Evolutionary conservation across 2,113 vertebrate species (phyloP).

Genomic region (Triplophysa tibetana): DNA sequence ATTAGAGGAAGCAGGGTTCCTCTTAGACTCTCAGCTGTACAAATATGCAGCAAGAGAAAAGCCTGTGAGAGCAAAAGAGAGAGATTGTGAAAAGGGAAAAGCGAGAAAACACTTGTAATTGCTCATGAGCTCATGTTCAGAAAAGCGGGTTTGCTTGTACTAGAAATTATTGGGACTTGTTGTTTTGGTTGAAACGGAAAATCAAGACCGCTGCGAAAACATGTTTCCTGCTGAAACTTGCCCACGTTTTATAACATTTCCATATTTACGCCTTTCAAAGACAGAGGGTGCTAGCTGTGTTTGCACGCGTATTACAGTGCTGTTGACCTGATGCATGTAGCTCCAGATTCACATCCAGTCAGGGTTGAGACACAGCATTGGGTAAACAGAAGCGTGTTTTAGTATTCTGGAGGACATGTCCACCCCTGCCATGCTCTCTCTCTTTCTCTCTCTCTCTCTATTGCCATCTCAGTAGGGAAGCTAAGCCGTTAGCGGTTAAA

Average conservation of each 20-base stretch:
- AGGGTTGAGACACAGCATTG: background rate
- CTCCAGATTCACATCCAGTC: conserved; percentile 14
- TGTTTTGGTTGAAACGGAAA: conserved; percentile 20
- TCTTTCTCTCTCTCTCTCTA: conserved; percentile 10
- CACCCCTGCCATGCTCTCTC: background rate
- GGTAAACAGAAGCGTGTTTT: conserved; percentile 7
- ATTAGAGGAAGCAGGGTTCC: conserved; percentile 20
- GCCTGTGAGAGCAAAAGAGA: conserved; percentile 33
- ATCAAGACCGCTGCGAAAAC: background rate
- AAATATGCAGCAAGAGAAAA: conserved; percentile 32
- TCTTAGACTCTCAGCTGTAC: conserved; percentile 5
- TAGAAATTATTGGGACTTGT: background rate
- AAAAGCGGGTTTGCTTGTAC: background rate
- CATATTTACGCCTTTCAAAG: conserved; percentile 1
- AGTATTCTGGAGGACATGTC: conserved; percentile 21
- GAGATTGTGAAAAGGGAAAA: background rate
- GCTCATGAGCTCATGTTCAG: conserved; percentile 26
- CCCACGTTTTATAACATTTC: background rate
- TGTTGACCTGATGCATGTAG: conserved; percentile 21
- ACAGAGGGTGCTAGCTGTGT: background rate
- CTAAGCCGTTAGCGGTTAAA: conserved; percentile 32
- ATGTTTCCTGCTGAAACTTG: background rate
- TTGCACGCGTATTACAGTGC: conserved; percentile 11
- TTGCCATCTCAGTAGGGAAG: conserved; percentile 25
- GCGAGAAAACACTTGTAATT: conserved; percentile 30